A percentile compares a stretch with the other conserved stretches of the same genome.
Evolutionary conservation across 2,888 invertebrate genomes (phyloP).

Genomic region (Trachelus tabidus): DNA sequence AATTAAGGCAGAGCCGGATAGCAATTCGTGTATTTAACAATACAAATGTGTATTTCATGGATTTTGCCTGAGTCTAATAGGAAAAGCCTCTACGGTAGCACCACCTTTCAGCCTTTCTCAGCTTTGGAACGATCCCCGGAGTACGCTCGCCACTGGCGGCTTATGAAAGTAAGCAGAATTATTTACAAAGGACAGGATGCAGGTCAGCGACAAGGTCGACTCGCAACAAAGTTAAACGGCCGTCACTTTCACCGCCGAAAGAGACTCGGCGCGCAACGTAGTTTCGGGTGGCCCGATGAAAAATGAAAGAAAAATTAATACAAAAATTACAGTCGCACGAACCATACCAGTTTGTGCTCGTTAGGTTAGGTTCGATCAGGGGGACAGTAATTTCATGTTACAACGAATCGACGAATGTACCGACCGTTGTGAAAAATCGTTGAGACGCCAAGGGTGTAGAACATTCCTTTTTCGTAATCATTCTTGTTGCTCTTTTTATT

Average conservation of each 20-base stretch:
- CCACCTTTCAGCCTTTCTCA: neutral
- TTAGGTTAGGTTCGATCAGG: neutral
- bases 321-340: conserved; percentile 10
- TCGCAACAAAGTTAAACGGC: conserved; percentile 11
- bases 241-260: conserved; percentile 48
- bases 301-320: conserved; percentile 4
- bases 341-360: conserved; percentile 21
- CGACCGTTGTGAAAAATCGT: neutral
- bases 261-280: conserved; percentile 24
- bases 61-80: conserved; percentile 17
- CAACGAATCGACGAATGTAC: neutral
- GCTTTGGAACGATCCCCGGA: neutral
- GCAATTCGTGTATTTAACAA: neutral
- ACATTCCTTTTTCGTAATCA: neutral
- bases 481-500: neutral
- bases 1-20: neutral
- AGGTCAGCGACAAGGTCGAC: neutral
- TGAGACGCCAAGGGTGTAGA: neutral
- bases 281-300: neutral
- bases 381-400: neutral
- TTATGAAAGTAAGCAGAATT: neutral
- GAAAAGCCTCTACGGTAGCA: conserved; percentile 3
- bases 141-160: neutral
- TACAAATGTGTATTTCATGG: neutral
- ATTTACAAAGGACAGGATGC: neutral